phyloP scores from a whole-genome alignment of 2,113 vertebrate genomes.

The Callaeas wilsoni region DNA sequence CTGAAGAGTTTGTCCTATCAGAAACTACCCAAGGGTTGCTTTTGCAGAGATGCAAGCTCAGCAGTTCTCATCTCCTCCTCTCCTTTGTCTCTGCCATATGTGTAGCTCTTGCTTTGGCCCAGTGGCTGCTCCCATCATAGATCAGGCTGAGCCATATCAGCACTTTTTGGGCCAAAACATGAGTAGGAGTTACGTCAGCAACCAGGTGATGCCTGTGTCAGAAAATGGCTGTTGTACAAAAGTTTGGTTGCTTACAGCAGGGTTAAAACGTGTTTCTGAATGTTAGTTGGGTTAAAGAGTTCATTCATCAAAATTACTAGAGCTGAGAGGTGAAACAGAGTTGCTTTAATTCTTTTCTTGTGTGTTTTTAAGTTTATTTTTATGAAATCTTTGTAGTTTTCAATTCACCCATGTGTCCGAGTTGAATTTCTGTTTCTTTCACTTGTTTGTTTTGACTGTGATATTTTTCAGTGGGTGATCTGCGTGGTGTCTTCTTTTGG shows the following conservation, averaged over 20 bases:
- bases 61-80: neutral
- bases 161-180: neutral
- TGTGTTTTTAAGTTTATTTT: neutral
- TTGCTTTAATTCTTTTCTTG: neutral
- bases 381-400: neutral
- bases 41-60: neutral
- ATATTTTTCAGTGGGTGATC: neutral
- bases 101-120: neutral
- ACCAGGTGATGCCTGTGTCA: neutral
- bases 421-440: neutral
- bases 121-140: neutral
- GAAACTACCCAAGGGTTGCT: neutral
- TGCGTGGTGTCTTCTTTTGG: neutral
- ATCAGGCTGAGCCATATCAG: neutral
- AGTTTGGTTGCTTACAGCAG: neutral
- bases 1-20: neutral
- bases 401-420: neutral
- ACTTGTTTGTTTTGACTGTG: accelerated
- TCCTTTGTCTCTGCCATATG: accelerated
- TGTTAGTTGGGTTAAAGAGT: neutral
- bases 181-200: neutral
- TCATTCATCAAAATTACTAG: neutral
- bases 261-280: neutral
- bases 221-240: neutral
- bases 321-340: neutral